Conservation (phyloP, 2,797 vertebrate species). For the Nothura maculosa region DNA sequence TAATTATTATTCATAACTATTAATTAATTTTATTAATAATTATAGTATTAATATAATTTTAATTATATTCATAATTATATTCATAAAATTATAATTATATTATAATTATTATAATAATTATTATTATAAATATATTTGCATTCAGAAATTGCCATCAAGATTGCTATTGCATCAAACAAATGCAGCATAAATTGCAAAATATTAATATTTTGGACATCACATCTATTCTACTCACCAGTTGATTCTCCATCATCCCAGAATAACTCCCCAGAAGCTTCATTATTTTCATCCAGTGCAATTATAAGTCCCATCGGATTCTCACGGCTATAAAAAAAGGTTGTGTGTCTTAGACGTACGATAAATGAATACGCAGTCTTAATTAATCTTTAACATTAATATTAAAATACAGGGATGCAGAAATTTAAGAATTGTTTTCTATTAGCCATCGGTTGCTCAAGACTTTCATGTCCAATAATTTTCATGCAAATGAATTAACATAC, state of each 20-base stretch:
- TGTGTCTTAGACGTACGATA: neutral
- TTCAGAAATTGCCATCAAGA: neutral
- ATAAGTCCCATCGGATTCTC: constrained; percentile 90
- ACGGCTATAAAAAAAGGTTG: constrained; percentile 80
- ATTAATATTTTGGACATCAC: neutral
- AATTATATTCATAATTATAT: no score
- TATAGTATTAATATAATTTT: no score
- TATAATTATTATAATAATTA: no score
- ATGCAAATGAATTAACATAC: neutral
- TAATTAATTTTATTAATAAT: no score
- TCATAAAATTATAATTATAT: no score
- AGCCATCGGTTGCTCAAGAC: neutral
- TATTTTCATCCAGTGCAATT: constrained; percentile 87
- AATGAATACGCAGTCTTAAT: neutral
- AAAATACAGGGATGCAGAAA: neutral
- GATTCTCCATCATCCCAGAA: constrained; percentile 96
- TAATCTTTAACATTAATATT: fast-evolving
- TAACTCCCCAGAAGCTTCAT: constrained; percentile 87
- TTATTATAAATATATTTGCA: neutral
- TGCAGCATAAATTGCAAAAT: neutral
- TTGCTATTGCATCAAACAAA: no score
- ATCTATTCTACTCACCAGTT: constrained; percentile 78
- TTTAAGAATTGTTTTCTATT: fast-evolving
- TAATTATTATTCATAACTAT: neutral
- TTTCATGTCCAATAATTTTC: neutral